A percentile compares a stretch with the other conserved stretches of the same genome.
These are phyloP conservation scores for Enoplosus armatus DNA, from an alignment of 2,797 vertebrate genomes.

Conservation along the genomic window DNA sequence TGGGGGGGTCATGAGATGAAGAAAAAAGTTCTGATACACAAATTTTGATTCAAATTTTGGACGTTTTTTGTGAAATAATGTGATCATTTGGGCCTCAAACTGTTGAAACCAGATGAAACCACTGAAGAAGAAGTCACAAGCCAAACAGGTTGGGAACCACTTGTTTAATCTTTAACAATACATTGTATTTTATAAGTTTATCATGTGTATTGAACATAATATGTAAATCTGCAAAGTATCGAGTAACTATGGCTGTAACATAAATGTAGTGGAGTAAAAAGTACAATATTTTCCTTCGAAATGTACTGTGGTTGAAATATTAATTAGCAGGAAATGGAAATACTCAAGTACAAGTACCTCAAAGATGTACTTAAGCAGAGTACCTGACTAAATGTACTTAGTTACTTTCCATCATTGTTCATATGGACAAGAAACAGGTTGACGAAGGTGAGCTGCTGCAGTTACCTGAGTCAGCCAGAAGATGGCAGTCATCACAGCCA, in stretches of 20 bases:
- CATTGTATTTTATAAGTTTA: neutral
- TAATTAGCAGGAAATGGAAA: neutral
- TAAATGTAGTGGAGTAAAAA: neutral
- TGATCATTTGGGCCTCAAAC: no score
- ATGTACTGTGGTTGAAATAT: no score
- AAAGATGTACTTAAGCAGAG: no score
- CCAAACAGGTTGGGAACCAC: neutral
- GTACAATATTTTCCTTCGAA: neutral
- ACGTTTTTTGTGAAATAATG: neutral
- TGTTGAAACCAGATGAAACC: no score
- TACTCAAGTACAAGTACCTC: neutral
- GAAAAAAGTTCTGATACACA: neutral
- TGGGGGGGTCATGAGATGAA: neutral
- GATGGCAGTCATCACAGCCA: conserved; percentile 47
- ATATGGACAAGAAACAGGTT: neutral
- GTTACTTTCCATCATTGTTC: neutral
- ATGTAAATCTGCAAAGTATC: neutral
- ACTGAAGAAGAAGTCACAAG: no score
- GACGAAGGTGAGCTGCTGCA: neutral
- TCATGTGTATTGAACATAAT: neutral
- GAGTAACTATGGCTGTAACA: neutral
- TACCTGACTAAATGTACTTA: no score
- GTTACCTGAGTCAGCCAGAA: conserved; percentile 8
- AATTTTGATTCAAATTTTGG: neutral
- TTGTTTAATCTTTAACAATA: neutral